phyloP scores from a whole-genome alignment of 2,888 invertebrate genomes.

The Itoplectis maculator region DNA sequence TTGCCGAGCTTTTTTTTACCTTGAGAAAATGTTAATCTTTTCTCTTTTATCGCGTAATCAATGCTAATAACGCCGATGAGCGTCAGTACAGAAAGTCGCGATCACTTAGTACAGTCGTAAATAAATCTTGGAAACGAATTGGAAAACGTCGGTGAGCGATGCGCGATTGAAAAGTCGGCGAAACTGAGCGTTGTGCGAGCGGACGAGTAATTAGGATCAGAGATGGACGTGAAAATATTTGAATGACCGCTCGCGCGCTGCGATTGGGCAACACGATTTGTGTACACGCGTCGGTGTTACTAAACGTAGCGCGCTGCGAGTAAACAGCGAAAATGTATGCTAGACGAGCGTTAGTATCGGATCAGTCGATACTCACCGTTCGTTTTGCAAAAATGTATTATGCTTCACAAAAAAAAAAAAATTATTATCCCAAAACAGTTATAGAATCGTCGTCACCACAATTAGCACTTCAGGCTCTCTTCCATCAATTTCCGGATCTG shows the following conservation, averaged over 20 bases:
- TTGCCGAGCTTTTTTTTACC: too few relatives aligned
- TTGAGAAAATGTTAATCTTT: too few relatives aligned
- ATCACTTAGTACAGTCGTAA: neutral
- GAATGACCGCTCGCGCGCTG: neutral
- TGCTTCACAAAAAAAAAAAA: too few relatives aligned
- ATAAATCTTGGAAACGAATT: neutral
- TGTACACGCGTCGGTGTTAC: neutral
- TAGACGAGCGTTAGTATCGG: too few relatives aligned
- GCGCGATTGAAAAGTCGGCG: neutral
- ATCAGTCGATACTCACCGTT: too few relatives aligned
- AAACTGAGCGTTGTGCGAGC: neutral
- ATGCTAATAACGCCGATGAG: neutral
- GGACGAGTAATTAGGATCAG: conserved; percentile 2
- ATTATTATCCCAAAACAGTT: too few relatives aligned
- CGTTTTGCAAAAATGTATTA: too few relatives aligned
- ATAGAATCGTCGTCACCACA: too few relatives aligned
- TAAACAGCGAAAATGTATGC: neutral
- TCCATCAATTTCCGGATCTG: too few relatives aligned
- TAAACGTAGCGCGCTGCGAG: neutral
- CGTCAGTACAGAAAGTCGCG: neutral
- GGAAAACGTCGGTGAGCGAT: conserved; percentile 1
- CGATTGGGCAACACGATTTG: neutral
- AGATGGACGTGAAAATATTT: conserved; percentile 25
- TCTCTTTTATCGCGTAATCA: neutral
- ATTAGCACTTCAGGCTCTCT: too few relatives aligned